Percentiles rank a stretch among this genome's conserved stretches.
These are phyloP conservation scores for Donacobius atricapilla DNA, from an alignment of 2,113 vertebrate species.

Conservation along the genomic window DNA sequence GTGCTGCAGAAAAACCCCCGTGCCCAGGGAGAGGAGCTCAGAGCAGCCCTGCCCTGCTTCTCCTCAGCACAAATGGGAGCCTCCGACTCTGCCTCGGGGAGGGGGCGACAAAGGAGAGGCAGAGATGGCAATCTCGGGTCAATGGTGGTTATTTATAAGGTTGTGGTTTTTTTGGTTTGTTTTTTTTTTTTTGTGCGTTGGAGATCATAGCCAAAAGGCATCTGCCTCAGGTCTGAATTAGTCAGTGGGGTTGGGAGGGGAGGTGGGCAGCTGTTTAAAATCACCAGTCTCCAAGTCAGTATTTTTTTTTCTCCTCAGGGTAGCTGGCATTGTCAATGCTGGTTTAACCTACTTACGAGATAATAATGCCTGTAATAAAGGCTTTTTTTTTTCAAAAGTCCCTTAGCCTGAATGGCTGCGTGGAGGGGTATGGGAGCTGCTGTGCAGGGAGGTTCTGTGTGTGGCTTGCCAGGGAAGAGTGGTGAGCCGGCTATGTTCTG, in stretches of 20 bases:
- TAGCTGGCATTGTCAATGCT: constrained; percentile 31
- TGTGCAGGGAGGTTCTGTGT: background rate
- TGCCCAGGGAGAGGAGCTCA: background rate
- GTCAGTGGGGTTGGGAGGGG: background rate
- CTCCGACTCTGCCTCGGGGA: background rate
- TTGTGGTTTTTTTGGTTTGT: no score
- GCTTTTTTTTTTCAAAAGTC: background rate
- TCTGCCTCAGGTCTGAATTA: constrained; percentile 46
- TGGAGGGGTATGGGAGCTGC: background rate
- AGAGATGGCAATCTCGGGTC: constrained; percentile 8
- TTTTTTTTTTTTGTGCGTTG: background rate
- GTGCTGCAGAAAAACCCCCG: background rate
- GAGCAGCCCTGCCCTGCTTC: background rate
- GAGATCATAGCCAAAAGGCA: constrained; percentile 17
- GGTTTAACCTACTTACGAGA: constrained; percentile 60
- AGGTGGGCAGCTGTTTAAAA: constrained; percentile 7
- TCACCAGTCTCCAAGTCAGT: constrained; percentile 3
- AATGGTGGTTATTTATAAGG: constrained; percentile 35
- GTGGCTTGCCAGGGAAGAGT: background rate
- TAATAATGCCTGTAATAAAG: constrained; percentile 57
- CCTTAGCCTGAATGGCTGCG: background rate
- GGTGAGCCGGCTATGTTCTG: background rate
- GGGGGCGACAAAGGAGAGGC: background rate
- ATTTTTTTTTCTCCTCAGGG: background rate
- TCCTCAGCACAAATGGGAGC: background rate